Base-by-base conservation (phyloP, 2,113 vertebrate genomes). In the Eonycteris spelaea region DNA sequence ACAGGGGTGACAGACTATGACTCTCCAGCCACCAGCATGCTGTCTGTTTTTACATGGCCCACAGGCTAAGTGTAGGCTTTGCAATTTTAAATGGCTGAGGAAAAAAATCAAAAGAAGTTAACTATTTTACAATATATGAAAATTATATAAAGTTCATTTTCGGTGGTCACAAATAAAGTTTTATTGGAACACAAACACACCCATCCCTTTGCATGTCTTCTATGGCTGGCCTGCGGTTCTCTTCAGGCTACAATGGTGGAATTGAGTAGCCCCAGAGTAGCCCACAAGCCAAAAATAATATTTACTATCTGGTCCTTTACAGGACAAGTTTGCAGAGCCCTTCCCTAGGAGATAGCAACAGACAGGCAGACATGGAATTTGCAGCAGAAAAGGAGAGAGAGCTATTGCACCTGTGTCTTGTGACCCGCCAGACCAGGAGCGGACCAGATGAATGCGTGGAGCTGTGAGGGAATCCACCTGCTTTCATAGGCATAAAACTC, bases 1-100 rank as follows among this genome's bases (percentile, higher is more conserved):
- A 33, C 1, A 6, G 3, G 3, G 3, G 5, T 24, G 10, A 57
- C 22, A 78, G 43, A 45, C 38, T 38, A 4, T 0, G 7, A 8
- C 21, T 35, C 22, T 33, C 7, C 1, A 28, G n/a, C 22, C 30
- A 12, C 35, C 22, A 4, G 15, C 14, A 5, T 16, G 30, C 61
- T 21, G 21, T 30, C 30, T n/a, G 9, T 53, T 78, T 83, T 35
- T n/a, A 16, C 48, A 15, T 0, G 5, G 18, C 10, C 6, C 48
- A 48, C 12, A 38, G 28, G 10, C 63, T 57, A 84, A 90, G 10
- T 71, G n/a, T 1, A 26, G 13, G 10, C 33, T 43, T 57, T 96
- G 26, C 10, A 24, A 59, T 82, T 86, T 16, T 78, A 48, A 78
- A 28, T 68, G 11, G 5, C 13, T 67, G 30, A 7, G 22, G 28